Base-by-base conservation (phyloP, 2,797 vertebrate genomes). In the Trematomus bernacchii region DNA sequence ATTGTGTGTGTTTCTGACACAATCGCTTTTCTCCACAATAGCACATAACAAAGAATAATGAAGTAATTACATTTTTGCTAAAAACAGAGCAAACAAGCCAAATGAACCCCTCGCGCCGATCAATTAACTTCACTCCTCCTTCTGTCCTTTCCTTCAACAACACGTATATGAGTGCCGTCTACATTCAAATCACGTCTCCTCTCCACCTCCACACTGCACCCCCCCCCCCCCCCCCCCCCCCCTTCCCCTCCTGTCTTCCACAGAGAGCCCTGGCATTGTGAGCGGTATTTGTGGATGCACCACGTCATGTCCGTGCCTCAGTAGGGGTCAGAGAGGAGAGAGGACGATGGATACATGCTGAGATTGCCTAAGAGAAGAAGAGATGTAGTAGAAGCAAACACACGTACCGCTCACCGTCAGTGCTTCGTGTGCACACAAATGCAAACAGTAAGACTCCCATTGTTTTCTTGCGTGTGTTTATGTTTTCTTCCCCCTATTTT, bases 161-260 rank as follows among this genome's bases (percentile, higher is more conserved):
- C 71, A 55, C 65, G 52, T 10, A n/a, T 37, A 58, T 61, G 15
- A 51, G n/a, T 1, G 23, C 42, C 30, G 33, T 92, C 82, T 79
- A 66, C 59, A 92, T 90, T 90, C 90, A 57, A 19, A 83, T 89
- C 89, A 91, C 85, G 86, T 92, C 73, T 83, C 77, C 72, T 52
- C 82, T 77, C 63, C 82, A 88, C 81, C 76, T 79, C 76, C 79
- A 21, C n/a, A 48, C 64, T 62, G 79, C 71, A 23, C 77, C 82
- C 76, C 86, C 87, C 86, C n/a, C n/a, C n/a, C n/a, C n/a, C n/a
- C 77, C 82, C 76, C 86, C 87, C 86, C n/a, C n/a, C n/a, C n/a
- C n/a, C n/a, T 53, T 75, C 71, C 73, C 42, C 83, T 76, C 40
- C 74, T 71, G 47, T 85, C 87, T 85, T 77, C 85, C 62, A 73